phyloP scores from a whole-genome alignment of 30 jellyfish, hydroid and myxozoan genomes.

The Nemopilema nomurai region DNA sequence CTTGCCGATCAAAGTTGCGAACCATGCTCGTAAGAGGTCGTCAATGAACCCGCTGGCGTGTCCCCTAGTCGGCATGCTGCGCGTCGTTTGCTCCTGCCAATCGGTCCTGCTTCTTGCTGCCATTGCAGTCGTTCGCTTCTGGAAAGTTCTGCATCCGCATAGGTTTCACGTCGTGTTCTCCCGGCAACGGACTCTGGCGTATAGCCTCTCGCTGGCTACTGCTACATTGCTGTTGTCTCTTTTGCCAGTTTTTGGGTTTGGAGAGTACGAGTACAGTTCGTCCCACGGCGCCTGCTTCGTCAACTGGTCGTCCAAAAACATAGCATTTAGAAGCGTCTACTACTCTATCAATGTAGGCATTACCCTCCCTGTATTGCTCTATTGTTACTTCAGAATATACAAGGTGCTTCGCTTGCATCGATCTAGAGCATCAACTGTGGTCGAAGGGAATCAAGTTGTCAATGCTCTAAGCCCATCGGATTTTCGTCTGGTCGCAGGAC shows the following conservation, averaged over 20 bases:
- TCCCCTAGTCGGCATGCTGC: slow-evolving; percentile 64
- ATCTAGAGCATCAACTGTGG: background rate
- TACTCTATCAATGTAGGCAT: slow-evolving; percentile 68
- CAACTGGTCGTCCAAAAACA: slow-evolving; percentile 71
- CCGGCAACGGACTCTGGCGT: background rate
- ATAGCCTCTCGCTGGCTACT: slow-evolving; percentile 18
- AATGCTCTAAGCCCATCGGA: background rate
- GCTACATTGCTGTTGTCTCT: slow-evolving; percentile 49
- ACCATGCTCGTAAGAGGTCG: slow-evolving; percentile 38
- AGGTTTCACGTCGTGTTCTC: slow-evolving; percentile 28
- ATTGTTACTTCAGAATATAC: slow-evolving; percentile 51
- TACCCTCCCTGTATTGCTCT: slow-evolving; percentile 60
- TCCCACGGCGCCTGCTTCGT: slow-evolving; percentile 88
- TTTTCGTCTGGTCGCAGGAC: background rate
- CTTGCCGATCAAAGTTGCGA: slow-evolving; percentile 64
- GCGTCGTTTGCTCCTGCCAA: slow-evolving; percentile 50
- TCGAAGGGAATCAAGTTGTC: background rate
- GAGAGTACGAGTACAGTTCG: slow-evolving; percentile 62
- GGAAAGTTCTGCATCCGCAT: slow-evolving; percentile 49
- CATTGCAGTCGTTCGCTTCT: slow-evolving; percentile 71
- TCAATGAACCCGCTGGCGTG: slow-evolving; percentile 42
- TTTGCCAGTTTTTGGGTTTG: slow-evolving; percentile 75
- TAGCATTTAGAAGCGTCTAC: slow-evolving; percentile 68
- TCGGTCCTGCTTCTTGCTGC: slow-evolving; percentile 62
- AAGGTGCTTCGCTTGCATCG: slow-evolving; percentile 49